Conservation (phyloP, 1,140 invertebrate genomes). For the Aporrectodea caliginosa region DNA sequence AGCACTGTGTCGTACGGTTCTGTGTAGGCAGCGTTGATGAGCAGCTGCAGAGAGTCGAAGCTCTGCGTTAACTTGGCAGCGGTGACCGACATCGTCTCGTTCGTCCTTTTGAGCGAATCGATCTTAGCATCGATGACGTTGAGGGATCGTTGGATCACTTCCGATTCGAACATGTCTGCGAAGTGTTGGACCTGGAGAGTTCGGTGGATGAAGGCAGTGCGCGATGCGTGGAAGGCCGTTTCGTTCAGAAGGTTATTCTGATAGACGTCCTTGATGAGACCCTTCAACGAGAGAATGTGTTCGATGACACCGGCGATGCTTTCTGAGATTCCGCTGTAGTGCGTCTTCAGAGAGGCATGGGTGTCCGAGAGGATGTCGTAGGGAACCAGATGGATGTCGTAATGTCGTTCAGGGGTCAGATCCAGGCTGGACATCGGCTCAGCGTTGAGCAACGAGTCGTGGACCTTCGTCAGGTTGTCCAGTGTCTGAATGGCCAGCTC, state of each 20-base stretch:
- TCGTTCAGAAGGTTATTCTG: conserved; percentile 21
- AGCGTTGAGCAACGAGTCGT: conserved; percentile 23
- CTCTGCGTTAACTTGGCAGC: neutral
- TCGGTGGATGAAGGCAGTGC: conserved; percentile 14
- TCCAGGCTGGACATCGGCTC: neutral
- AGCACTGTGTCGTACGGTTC: conserved; percentile 6
- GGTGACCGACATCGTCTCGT: conserved; percentile 3
- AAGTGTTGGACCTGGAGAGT: conserved; percentile 8
- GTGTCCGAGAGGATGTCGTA: conserved; percentile 11
- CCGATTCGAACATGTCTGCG: conserved; percentile 14
- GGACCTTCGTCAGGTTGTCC: conserved; percentile 25
- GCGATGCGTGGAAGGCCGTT: neutral
- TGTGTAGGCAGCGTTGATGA: neutral
- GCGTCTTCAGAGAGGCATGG: neutral
- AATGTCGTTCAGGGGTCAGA: conserved; percentile 28
- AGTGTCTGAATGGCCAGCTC: conserved; percentile 15
- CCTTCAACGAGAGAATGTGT: conserved; percentile 22
- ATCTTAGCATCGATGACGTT: conserved; percentile 20
- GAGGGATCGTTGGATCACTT: conserved; percentile 10
- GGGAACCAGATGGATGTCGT: conserved; percentile 26
- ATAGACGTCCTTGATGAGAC: conserved; percentile 9
- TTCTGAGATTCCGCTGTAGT: conserved; percentile 24
- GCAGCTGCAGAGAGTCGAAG: neutral
- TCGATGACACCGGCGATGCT: conserved; percentile 25
- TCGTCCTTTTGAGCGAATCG: conserved; percentile 14